These are phyloP conservation scores for Armadillidium nasatum DNA, from an alignment of 1,140 invertebrate species.

Conservation along the genomic window DNA sequence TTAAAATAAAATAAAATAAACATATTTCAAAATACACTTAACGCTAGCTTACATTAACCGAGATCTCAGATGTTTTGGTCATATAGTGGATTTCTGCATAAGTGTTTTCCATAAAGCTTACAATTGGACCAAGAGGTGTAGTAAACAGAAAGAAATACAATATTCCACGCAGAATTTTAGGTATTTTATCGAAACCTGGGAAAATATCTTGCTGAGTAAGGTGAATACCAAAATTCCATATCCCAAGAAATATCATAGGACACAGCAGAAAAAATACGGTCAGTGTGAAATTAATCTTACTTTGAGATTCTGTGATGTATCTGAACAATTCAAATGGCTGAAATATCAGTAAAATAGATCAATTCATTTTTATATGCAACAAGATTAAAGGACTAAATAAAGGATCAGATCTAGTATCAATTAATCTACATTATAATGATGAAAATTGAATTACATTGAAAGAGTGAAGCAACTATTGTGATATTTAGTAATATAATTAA, in stretches of 20 bases:
- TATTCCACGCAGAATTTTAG: not conserved
- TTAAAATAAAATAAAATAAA: too few species aligned
- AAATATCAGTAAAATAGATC: not conserved
- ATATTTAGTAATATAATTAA: too few species aligned
- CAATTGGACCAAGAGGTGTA: not conserved
- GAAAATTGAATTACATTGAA: too few species aligned
- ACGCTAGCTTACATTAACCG: not conserved
- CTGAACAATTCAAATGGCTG: constrained; percentile 13
- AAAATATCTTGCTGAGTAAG: not conserved
- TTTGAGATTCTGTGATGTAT: constrained; percentile 24
- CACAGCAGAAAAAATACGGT: not conserved
- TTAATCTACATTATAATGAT: too few species aligned
- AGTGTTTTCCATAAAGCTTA: not conserved
- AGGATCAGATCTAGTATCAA: not conserved
- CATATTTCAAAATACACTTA: too few species aligned
- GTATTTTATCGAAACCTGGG: not conserved
- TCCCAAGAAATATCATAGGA: not conserved
- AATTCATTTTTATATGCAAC: too few species aligned
- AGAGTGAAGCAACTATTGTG: too few species aligned
- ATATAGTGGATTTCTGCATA: not conserved
- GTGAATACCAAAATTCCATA: not conserved
- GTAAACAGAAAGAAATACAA: not conserved
- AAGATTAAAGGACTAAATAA: not conserved
- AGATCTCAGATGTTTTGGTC: not conserved
- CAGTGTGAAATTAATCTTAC: not conserved